Evolutionary conservation across 2,888 invertebrate species (phyloP), one percentile per base, ranked within the genome.

Genomic region (Pocota personata): DNA sequence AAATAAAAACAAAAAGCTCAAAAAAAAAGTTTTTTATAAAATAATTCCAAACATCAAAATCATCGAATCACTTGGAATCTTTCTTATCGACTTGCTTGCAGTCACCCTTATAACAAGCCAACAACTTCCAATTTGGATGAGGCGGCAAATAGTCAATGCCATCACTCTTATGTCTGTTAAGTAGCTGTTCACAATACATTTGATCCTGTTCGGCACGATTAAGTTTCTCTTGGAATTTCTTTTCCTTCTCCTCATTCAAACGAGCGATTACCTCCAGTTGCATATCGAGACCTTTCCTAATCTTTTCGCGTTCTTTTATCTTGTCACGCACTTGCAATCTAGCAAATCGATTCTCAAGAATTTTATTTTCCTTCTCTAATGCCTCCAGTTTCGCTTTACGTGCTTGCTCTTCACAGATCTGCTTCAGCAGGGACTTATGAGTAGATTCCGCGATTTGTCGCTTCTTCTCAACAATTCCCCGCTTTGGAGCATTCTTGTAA

Each of bases 81-180:
- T 32, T 35, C 0, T 12, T 4, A 16, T 12, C 32, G 14, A 1
- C 40, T 1, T 0, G 40, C 5, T 40, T 6, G 35, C 35, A 35
- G n/a, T 40, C 6, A 14, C 14, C 5, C 24, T 60, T 57, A 7
- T 16, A 69, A n/a, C 89, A 89, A 1, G 88, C 88, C 8, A 89
- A 57, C 3, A 91, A 77, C 3, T 88, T 88, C 92, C 92, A 92
- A 79, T 91, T 91, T 3, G 91, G 89, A 88, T 92, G 91, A 2
- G 90, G 89, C 0, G 88, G 71, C 57, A 91, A 84, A 62, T 89
- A 92, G 46, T 91, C 91, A 3, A 87, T 78, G 16, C 89, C 89
- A 2, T 89, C 88, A 0, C 35, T 14, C 71, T 90, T 87, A 19
- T 89, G 89, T 40, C 89, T 87, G 2, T 89, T 84, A 4, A 91